phyloP scores from a whole-genome alignment of 64 coral and sea anemone species.

The Stichodactyla mertensii region DNA sequence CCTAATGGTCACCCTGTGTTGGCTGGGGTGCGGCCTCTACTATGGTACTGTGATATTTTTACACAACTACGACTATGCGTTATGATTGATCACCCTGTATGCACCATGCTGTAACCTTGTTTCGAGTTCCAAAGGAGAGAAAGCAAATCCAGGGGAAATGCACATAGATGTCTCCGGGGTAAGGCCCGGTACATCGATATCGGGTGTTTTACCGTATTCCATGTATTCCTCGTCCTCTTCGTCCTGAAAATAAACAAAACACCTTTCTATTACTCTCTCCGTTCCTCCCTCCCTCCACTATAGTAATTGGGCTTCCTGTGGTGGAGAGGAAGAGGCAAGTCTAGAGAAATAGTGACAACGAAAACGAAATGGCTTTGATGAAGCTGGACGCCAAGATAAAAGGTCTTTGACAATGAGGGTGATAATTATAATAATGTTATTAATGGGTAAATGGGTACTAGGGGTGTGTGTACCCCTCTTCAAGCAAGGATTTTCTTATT shows the following conservation, averaged over 20 bases:
- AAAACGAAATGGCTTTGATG: too few relatives aligned
- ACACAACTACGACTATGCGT: background rate
- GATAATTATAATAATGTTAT: too few relatives aligned
- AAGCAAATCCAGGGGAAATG: conserved; percentile 38
- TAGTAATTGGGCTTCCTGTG: background rate
- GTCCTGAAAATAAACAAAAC: conserved; percentile 41
- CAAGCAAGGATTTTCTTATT: too few relatives aligned
- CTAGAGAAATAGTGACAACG: too few relatives aligned
- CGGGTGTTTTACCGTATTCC: conserved; percentile 53
- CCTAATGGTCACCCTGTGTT: background rate
- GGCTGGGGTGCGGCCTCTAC: too few relatives aligned
- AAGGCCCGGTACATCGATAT: conserved; percentile 38
- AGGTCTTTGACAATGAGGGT: too few relatives aligned
- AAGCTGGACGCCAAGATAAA: too few relatives aligned
- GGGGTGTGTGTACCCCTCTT: too few relatives aligned
- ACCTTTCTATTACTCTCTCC: background rate
- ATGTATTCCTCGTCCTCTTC: conserved; percentile 65
- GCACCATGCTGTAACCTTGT: background rate
- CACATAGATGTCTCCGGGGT: conserved; percentile 36
- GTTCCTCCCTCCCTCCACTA: too few relatives aligned
- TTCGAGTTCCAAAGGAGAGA: conserved; percentile 17
- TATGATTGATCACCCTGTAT: background rate
- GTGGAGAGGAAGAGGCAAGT: too few relatives aligned
- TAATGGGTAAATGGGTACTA: too few relatives aligned
- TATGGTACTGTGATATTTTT: too few relatives aligned